Base-by-base conservation (phyloP, 2,888 invertebrate genomes). In the Temnothorax rugatulus region DNA sequence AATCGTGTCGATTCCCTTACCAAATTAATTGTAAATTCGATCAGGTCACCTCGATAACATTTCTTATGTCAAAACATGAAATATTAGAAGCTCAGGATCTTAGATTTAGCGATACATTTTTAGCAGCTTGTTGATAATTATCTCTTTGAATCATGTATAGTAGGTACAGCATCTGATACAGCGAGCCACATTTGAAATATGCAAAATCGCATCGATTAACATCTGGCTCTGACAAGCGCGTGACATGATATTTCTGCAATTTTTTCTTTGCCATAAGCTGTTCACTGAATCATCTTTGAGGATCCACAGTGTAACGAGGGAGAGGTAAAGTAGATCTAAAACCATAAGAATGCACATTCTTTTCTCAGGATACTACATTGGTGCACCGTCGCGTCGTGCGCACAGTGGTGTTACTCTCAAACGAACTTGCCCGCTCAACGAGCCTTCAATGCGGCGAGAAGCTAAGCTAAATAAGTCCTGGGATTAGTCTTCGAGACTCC, bases 391-490 rank as follows among this genome's bases (percentile, higher is more conserved):
- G 54, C 34, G 29, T 63, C 11, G 25, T 25, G 18, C 18, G 11
- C 25, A 29, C 21, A 13, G 7, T 73, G 54, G 18, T 25, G 41
- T 57, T 21, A 29, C 52, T 34, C 44, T 21, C 18, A 18, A 18
- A 18, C 21, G 5, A 21, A 34, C 11, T 34, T 0, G 7, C 21
- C 15, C 8, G 34, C 34, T 69, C 59, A 52, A 59, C 34, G 29
- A 38, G 47, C 34, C 34, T 50, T 71, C 38, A n/a, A 38, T 15
- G 44, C 52, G 15, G 41, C 38, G n/a, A 25, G 5, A 52, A 66
- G 68, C 68, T 89, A 90, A 86, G 91, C 90, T 63, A 90, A 61
- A 47, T 90, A 91, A 84, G 87, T 87, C 47, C 89, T 87, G 18
- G 87, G 86, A 69, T 75, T 91, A 34, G 83, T 44, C 75, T 91